Evolutionary conservation across 2,888 invertebrate genomes (phyloP).

Genomic region (Dynastes grantii): DNA sequence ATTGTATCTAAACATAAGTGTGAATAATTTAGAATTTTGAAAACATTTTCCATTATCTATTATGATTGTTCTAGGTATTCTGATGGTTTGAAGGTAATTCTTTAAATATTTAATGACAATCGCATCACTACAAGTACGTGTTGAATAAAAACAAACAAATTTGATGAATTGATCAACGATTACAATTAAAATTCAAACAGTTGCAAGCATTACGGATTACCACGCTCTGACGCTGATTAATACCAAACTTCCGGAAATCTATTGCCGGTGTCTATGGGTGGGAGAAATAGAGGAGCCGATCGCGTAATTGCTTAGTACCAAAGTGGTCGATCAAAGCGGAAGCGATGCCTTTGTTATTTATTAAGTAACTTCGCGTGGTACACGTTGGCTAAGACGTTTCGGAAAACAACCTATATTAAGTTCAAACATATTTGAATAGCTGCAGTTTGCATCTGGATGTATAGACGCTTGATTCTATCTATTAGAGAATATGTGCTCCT

Average conservation of each 20-base stretch:
- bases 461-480: conserved; percentile 5
- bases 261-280: not conserved
- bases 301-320: conserved; percentile 19
- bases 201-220: too few species aligned
- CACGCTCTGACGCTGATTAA: not conserved
- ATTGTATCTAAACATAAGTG: too few species aligned
- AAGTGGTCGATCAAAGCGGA: conserved; percentile 9
- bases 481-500: not conserved
- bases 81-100: too few species aligned
- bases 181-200: not conserved
- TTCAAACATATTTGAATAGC: conserved; percentile 15
- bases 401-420: conserved; percentile 28
- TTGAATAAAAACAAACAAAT: too few species aligned
- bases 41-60: too few species aligned
- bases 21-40: too few species aligned
- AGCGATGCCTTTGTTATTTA: conserved; percentile 12
- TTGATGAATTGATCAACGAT: too few species aligned
- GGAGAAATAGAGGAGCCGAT: not conserved
- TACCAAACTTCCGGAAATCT: conserved; percentile 13
- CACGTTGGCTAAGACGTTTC: conserved; percentile 9
- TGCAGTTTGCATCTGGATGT: conserved; percentile 11
- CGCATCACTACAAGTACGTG: too few species aligned
- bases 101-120: too few species aligned
- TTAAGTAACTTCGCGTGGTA: conserved; percentile 21
- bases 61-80: too few species aligned